These are phyloP conservation scores for Carapus acus DNA, from an alignment of 2,797 vertebrate species.

Conservation along the genomic window DNA sequence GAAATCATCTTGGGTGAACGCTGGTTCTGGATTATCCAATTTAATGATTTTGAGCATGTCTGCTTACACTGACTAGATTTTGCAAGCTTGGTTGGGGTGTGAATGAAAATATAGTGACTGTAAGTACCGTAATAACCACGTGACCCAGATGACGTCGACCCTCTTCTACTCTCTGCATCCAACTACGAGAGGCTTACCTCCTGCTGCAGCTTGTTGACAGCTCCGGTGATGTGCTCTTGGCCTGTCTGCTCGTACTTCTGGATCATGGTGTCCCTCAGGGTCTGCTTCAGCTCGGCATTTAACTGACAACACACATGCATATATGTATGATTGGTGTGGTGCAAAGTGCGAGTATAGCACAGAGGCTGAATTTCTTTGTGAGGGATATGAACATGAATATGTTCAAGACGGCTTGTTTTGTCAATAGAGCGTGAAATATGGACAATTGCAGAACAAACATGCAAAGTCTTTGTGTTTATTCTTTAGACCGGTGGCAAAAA, in stretches of 20 bases:
- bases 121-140: no score
- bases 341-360: no score
- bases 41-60: no score
- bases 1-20: no score
- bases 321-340: no score
- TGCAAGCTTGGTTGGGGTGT: no score
- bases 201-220: constrained; percentile 93
- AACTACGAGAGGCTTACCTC: constrained; percentile 71
- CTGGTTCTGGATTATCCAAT: no score
- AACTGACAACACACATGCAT: constrained; percentile 68
- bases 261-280: constrained; percentile 85
- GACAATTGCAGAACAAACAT: not conserved
- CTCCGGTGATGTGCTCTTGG: constrained; percentile 77
- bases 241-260: constrained; percentile 70
- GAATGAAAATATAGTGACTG: no score
- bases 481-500: constrained; percentile 52
- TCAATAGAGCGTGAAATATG: constrained; percentile 1
- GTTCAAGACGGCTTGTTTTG: no score
- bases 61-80: no score
- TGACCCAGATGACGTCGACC: no score
- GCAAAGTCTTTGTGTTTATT: constrained; percentile 36
- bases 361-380: no score
- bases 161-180: not conserved
- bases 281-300: constrained; percentile 87
- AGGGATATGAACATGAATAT: not conserved